Evolutionary conservation across 1,140 invertebrate genomes (phyloP), one percentile per base, ranked within the genome.

Genomic region (Drosophila quadrilineata): DNA sequence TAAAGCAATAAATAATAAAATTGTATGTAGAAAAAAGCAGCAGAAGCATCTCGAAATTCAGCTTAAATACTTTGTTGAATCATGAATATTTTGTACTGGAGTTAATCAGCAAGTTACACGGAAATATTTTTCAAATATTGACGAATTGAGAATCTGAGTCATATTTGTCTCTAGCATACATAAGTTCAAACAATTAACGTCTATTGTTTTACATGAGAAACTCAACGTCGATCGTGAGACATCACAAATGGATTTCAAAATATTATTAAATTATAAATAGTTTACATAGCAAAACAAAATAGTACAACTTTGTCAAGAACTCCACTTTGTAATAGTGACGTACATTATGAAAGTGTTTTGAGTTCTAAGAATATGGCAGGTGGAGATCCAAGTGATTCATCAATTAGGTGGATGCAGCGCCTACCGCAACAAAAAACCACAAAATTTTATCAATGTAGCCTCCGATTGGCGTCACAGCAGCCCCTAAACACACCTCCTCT

Each of bases 81-180:
- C 36, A 76, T n/a, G n/a, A 68, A 67, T 72, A 62, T 75, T 75
- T 65, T 62, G 16, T 38, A 60, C 12, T 26, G 29, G 19, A 14
- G 0, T 31, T 69, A 45, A 45, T 35, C 21, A 21, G 33, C 24
- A 35, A 60, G 35, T 72, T 76, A 49, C 68, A 65, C 38, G 43
- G 43, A 28, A 67, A 59, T 31, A 43, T 3, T 22, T n/a, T 16
- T 16, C 8, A 22, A n/a, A 22, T 31, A 12, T 24, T 26, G 22
- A 48, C 16, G 24, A 12, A 8, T 31, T 19, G 31, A 29, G 16
- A 17, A 71, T 26, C 24, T 77, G 74, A 77, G 52, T 75, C 60
- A 75, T 58, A 6, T 64, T 67, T 40, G 38, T 41, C 33, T 22
- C 22, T 24, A 52, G 2, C 16, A 33, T n/a, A n/a, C n/a, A n/a